phyloP scores from a whole-genome alignment of 2,888 invertebrate species.

The Phalera bucephala region DNA sequence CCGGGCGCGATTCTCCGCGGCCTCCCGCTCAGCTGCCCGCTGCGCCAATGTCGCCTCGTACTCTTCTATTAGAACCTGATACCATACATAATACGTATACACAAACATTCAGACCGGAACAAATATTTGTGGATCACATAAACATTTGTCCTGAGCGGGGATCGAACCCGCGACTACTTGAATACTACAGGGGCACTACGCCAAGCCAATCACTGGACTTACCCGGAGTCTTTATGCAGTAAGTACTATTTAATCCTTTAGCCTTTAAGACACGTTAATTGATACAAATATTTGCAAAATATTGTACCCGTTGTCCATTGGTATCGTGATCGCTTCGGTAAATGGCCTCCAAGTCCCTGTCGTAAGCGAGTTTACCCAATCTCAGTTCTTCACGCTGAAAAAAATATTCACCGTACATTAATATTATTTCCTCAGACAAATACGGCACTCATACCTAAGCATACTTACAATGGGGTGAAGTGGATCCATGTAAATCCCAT shows the following conservation, averaged over 20 bases:
- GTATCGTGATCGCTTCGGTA: slow-evolving; percentile 84
- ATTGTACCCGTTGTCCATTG: slow-evolving; percentile 81
- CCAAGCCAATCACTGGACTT: too few relatives aligned
- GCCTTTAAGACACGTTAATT: too few relatives aligned
- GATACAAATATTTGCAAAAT: not conserved
- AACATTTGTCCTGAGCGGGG: too few relatives aligned
- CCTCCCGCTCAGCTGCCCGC: slow-evolving; percentile 73
- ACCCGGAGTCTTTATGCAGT: too few relatives aligned
- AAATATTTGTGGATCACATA: too few relatives aligned
- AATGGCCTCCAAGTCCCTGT: slow-evolving; percentile 80
- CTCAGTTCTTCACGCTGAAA: slow-evolving; percentile 63
- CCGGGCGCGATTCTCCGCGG: slow-evolving; percentile 73
- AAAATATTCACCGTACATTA: too few relatives aligned
- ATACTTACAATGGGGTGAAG: too few relatives aligned
- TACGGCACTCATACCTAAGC: not conserved
- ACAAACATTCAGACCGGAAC: too few relatives aligned
- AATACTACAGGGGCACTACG: too few relatives aligned
- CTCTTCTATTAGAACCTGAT: slow-evolving; percentile 64
- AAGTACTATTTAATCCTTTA: too few relatives aligned
- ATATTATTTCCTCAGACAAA: not conserved
- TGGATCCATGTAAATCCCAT: too few relatives aligned
- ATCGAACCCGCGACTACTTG: too few relatives aligned
- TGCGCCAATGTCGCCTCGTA: slow-evolving; percentile 79
- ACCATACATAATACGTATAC: not conserved
- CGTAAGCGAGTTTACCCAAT: slow-evolving; percentile 59